Evolutionary conservation across 1,140 invertebrate species (phyloP), one percentile per base, ranked within the genome.

Genomic region (Cherax quadricarinatus): DNA sequence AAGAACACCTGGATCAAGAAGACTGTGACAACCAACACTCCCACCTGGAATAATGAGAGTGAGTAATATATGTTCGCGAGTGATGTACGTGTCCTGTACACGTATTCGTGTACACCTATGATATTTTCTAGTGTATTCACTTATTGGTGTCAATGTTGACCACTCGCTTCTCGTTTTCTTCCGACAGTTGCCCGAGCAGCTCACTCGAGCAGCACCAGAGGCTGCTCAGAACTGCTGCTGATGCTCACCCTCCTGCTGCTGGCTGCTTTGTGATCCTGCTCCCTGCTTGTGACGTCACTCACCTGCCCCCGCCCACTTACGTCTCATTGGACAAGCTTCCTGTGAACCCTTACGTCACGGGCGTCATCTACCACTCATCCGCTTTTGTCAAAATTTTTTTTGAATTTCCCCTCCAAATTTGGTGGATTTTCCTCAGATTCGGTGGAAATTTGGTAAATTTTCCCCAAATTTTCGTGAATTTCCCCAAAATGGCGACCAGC

Each of bases 1-100:
- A 73, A 73, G 60, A 89, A 89, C 66, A 80, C 88, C 21, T 89
- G 88, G 88, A 18, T 89, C n/a, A 89, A 89, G 78, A 89, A 84
- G 49, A 81, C 60, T 21, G 48, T 48, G n/a, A 70, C 62, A 12
- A 84, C 88, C 30, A 48, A 82, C 12, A 9, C 24, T 1, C 88
- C 88, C 0, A 73, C 81, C 2, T 89, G 88, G 88, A 89, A 78
- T 14, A 89, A 89, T 75, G 88, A 89, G 24, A 89, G 88, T 89
- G 80, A 89, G 88, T 78, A 57, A 14, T 30, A 0, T 16, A 9
- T 48, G 24, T 30, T 6, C 48, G 21, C 21, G 53, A 0, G 51
- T 21, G 83, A 18, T 83, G 51, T 18, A 21, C 57, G 80, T 82
- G 30, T 80, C 4, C 5, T 80, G 30, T 80, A 12, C 21, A 4